These are phyloP conservation scores for Odocoileus hemionus DNA, from an alignment of 2,113 vertebrate genomes.

Conservation along the genomic window DNA sequence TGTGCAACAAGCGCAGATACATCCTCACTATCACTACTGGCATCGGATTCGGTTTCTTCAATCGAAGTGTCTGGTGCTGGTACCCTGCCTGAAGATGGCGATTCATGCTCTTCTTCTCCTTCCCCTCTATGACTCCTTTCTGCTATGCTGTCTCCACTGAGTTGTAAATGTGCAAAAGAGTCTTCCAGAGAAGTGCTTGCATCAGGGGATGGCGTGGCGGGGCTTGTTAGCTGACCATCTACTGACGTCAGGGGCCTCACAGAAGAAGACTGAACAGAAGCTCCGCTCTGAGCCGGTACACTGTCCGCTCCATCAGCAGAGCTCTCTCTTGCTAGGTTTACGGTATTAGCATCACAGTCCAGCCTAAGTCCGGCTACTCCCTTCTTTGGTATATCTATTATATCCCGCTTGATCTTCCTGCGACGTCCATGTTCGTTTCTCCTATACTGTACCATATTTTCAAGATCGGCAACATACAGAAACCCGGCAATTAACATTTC, in stretches of 20 bases:
- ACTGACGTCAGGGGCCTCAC: constrained; percentile 84
- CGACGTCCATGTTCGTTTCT: constrained; percentile 95
- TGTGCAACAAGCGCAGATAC: constrained; percentile 73
- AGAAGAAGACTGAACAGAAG: constrained; percentile 80
- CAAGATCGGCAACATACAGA: constrained; percentile 95
- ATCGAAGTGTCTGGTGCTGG: constrained; percentile 85
- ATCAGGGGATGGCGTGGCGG: constrained; percentile 76
- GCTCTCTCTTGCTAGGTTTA: constrained; percentile 84
- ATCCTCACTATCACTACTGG: constrained; percentile 87
- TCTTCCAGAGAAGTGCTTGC: constrained; percentile 85
- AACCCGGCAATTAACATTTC: constrained; percentile 98
- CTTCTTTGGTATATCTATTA: constrained; percentile 96
- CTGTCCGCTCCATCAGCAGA: constrained; percentile 92
- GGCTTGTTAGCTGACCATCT: constrained; percentile 84
- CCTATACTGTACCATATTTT: constrained; percentile 98
- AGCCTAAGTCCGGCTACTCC: constrained; percentile 95
- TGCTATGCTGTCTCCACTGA: constrained; percentile 83
- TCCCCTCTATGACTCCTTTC: constrained; percentile 90
- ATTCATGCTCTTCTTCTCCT: constrained; percentile 86
- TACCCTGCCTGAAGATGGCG: constrained; percentile 83
- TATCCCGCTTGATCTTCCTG: constrained; percentile 95
- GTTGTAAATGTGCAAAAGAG: constrained; percentile 90
- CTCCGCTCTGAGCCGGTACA: constrained; percentile 73
- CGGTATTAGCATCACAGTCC: constrained; percentile 86
- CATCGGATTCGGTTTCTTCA: constrained; percentile 87